Percentiles rank a stretch among this genome's conserved stretches.
These are phyloP conservation scores for Acheta domesticus DNA, from an alignment of 2,888 invertebrate species.

Conservation along the genomic window DNA sequence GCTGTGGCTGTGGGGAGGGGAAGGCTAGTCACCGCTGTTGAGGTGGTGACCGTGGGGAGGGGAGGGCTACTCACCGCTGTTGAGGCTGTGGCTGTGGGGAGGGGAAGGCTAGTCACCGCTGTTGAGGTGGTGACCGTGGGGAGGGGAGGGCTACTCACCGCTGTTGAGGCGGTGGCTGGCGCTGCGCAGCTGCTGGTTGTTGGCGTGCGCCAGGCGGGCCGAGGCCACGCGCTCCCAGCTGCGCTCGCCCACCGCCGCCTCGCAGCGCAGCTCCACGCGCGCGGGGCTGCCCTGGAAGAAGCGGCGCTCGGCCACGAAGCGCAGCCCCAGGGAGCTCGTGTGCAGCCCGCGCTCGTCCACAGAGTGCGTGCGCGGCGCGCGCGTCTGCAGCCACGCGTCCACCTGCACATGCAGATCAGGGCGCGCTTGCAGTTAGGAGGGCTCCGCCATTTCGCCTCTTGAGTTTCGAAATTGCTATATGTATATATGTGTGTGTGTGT, in stretches of 20 bases:
- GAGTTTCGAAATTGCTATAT: too few species aligned
- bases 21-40: too few species aligned
- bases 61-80: not conserved
- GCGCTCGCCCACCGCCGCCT: not conserved
- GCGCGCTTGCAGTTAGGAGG: too few species aligned
- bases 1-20: too few species aligned
- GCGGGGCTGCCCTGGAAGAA: not conserved
- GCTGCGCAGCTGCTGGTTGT: not conserved
- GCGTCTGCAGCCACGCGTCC: not conserved
- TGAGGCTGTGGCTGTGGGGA: not conserved
- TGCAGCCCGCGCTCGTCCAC: not conserved
- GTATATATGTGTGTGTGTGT: too few species aligned
- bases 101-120: too few species aligned
- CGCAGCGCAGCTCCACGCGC: not conserved
- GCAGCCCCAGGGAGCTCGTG: not conserved
- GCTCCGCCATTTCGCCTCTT: too few species aligned
- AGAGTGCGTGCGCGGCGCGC: not conserved
- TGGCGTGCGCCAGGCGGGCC: not conserved
- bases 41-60: too few species aligned
- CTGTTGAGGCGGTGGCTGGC: not conserved
- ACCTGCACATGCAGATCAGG: not conserved
- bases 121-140: too few species aligned
- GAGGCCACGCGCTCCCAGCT: not conserved
- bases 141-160: not conserved
- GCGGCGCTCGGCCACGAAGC: constrained; percentile 18